A percentile compares a stretch with the other conserved stretches of the same genome.
Evolutionary conservation across 2,888 invertebrate genomes (phyloP).

Genomic region (Polyommatus iphigenia): DNA sequence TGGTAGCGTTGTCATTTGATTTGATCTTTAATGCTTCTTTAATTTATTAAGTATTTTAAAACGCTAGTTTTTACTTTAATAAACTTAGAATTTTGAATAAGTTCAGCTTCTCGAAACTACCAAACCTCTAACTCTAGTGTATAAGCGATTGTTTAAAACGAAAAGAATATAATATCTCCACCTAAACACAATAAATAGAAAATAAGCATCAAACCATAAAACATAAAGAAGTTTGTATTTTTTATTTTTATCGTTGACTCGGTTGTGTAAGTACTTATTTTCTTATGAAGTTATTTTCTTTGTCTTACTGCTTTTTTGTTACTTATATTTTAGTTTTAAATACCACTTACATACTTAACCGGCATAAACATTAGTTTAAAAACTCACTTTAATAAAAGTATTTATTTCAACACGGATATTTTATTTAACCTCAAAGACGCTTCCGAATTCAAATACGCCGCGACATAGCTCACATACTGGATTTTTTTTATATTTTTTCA

Average conservation of each 20-base stretch:
- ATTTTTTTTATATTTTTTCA: constrained; percentile 49
- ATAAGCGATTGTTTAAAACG: constrained; percentile 56
- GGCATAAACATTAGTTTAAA: constrained; percentile 67
- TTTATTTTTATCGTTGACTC: constrained; percentile 66
- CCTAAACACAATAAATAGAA: constrained; percentile 69
- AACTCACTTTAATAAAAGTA: constrained; percentile 75
- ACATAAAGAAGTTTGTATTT: constrained; percentile 47
- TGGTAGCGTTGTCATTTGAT: constrained; percentile 61
- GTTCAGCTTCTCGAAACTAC: constrained; percentile 45
- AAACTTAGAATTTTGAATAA: constrained; percentile 29
- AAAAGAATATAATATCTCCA: constrained; percentile 62
- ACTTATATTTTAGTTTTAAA: constrained; percentile 72
- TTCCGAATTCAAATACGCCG: constrained; percentile 43
- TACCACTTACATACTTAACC: constrained; percentile 66
- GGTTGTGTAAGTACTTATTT: constrained; percentile 82
- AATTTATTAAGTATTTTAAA: constrained; percentile 33
- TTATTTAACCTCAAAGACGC: constrained; percentile 58
- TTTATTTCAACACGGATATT: constrained; percentile 72
- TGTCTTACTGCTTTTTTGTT: constrained; percentile 67
- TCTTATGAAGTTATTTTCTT: constrained; percentile 64
- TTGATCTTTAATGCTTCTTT: constrained; percentile 30
- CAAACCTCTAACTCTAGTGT: constrained; percentile 64
- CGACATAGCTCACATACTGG: constrained; percentile 78
- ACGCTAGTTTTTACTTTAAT: constrained; percentile 26
- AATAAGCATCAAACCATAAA: constrained; percentile 52